Evolutionary conservation across 2,113 vertebrate genomes (phyloP), one percentile per base, ranked within the genome.

Genomic region (Burhinus bistriatus): DNA sequence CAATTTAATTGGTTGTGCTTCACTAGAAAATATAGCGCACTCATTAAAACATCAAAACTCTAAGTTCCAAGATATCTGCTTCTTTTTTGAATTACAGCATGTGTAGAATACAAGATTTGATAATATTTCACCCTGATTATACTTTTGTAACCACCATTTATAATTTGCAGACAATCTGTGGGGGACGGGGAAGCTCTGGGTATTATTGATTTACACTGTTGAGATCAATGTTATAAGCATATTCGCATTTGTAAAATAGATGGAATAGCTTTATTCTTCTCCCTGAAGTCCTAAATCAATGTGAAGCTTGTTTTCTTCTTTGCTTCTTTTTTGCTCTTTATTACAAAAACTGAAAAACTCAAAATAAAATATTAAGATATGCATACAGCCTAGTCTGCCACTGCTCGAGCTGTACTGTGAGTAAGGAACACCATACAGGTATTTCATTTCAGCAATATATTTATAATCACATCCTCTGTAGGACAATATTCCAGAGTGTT

Each of bases 1-100:
- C 96, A 94, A 70, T 98, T 97, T 98, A 98, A 98, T 97, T 98
- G 97, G 95, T 97, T 98, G 96, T 97, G 93, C 96, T 97, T 96
- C 95, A 96, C 90, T 97, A 97, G 96, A 97, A 97, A 98, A 98
- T 98, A 97, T 87, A 97, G 93, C 88, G 62, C 92, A 87, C 81
- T 98, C 96, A 98, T 98, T 98, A 98, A 98, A 98, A 97, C 94
- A 96, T 97, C 97, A 97, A 95, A 98, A 96, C 86, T 94, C 92
- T 42, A 89, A 91, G 86, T 98, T 98, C 84, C 88, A 94, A 95
- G 73, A 92, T 96, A 96, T 87, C 95, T 97, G 89, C 93, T 96
- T 79, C 83, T 93, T 97, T 92, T 97, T 82, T 97, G 87, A 97
- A 95, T 98, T 97, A 95, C 73, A 97, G 62, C 89, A 95, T 92